These are phyloP conservation scores for Thyatira batis DNA, from an alignment of 2,888 invertebrate species.

Conservation along the genomic window DNA sequence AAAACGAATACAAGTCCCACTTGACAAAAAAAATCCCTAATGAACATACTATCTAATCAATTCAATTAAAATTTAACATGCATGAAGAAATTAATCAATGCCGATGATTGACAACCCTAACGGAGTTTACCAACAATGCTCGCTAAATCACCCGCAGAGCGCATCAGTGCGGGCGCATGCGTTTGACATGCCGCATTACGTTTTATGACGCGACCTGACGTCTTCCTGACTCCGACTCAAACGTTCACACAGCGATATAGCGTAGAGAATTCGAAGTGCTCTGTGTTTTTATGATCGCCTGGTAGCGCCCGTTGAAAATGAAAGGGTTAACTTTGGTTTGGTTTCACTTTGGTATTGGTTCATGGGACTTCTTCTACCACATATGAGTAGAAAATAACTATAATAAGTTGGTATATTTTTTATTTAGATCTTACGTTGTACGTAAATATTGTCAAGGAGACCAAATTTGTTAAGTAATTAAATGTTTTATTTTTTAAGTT, in stretches of 20 bases:
- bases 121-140: slow-evolving; percentile 51
- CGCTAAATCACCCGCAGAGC: slow-evolving; percentile 76
- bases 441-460: no score
- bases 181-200: slow-evolving; percentile 44
- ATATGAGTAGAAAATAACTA: no score
- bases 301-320: slow-evolving; percentile 33
- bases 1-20: no score
- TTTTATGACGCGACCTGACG: slow-evolving; percentile 39
- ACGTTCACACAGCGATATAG: background rate
- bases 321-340: background rate
- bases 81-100: slow-evolving; percentile 18
- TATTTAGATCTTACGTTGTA: no score
- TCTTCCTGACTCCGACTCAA: slow-evolving; percentile 27
- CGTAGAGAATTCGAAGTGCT: background rate
- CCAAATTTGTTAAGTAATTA: no score
- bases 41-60: background rate
- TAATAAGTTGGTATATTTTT: no score
- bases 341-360: no score
- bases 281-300: slow-evolving; percentile 32
- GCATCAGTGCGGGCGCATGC: slow-evolving; percentile 35
- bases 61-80: background rate
- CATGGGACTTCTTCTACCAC: no score
- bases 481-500: no score
- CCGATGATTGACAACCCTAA: slow-evolving; percentile 54
- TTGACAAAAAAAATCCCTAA: no score